Evolutionary conservation across 2,113 vertebrate genomes (phyloP).

Genomic region (Poeciliopsis turrubarensis): DNA sequence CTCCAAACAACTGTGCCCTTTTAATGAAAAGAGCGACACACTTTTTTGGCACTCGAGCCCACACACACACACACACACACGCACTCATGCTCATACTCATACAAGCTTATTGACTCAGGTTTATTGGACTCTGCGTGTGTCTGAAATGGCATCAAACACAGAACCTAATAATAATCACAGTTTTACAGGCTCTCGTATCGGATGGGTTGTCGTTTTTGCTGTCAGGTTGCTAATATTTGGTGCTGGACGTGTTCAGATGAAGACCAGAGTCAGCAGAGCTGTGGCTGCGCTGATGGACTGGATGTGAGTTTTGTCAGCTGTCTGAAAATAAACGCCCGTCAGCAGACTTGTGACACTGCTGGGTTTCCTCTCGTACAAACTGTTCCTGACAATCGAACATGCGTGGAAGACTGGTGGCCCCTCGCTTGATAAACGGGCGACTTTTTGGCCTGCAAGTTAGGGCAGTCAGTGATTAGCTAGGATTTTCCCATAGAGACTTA

Average conservation of each 20-base stretch:
- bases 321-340: constrained; percentile 37
- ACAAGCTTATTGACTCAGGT: constrained; percentile 7
- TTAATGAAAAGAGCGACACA: constrained; percentile 61
- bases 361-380: constrained; percentile 35
- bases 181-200: constrained; percentile 4
- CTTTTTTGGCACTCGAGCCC: constrained; percentile 2
- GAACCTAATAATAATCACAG: constrained; percentile 13
- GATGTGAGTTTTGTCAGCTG: constrained; percentile 56
- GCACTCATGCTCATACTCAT: neutral
- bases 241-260: constrained; percentile 46
- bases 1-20: constrained; percentile 63
- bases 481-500: neutral
- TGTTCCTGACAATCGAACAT: constrained; percentile 38
- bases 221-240: constrained; percentile 26
- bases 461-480: neutral
- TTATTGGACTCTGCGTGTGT: constrained; percentile 14
- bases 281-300: constrained; percentile 27
- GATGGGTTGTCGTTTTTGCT: neutral
- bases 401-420: neutral
- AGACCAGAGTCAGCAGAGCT: constrained; percentile 53
- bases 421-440: neutral
- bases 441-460: neutral
- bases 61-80: constrained; percentile 18
- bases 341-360: constrained; percentile 46
- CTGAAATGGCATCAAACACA: constrained; percentile 1